Conservation (phyloP, 2,113 vertebrate species). For the Lepisosteus oculatus region DNA sequence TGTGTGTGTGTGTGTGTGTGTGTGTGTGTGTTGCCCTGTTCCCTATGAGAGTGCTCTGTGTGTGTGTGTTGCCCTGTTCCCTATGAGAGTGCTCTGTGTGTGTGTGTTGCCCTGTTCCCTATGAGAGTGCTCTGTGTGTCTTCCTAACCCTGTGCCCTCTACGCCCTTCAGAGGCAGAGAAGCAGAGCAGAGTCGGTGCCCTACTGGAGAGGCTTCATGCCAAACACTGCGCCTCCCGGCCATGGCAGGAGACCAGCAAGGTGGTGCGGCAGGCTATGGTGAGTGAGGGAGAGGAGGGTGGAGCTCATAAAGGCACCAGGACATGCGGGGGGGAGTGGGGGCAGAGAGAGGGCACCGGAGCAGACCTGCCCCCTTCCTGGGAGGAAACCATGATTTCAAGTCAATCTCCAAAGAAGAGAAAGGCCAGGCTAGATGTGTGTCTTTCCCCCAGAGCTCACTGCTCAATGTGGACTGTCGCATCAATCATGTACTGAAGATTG, state of each 20-base stretch:
- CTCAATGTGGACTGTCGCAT: no score
- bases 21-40: no score
- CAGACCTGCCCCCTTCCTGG: no score
- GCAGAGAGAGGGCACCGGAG: neutral
- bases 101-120: neutral
- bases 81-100: neutral
- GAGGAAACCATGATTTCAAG: no score
- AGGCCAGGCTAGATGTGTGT: no score
- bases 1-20: no score
- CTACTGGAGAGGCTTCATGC: slow-evolving; percentile 87
- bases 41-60: no score
- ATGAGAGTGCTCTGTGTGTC: neutral
- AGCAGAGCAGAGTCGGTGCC: slow-evolving; percentile 78
- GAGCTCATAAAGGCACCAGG: neutral
- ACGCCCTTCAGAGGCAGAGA: slow-evolving; percentile 60
- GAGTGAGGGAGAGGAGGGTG: slow-evolving; percentile 41
- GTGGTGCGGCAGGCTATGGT: slow-evolving; percentile 95
- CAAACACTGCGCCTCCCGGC: slow-evolving; percentile 89
- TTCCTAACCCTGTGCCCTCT: neutral
- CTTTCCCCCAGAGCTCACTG: no score
- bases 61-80: neutral
- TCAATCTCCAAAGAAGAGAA: no score
- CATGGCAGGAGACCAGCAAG: slow-evolving; percentile 96
- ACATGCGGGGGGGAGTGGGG: neutral
- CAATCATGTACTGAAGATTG: no score